phyloP scores from a whole-genome alignment of 2,888 invertebrate genomes.

The Protula sp. region DNA sequence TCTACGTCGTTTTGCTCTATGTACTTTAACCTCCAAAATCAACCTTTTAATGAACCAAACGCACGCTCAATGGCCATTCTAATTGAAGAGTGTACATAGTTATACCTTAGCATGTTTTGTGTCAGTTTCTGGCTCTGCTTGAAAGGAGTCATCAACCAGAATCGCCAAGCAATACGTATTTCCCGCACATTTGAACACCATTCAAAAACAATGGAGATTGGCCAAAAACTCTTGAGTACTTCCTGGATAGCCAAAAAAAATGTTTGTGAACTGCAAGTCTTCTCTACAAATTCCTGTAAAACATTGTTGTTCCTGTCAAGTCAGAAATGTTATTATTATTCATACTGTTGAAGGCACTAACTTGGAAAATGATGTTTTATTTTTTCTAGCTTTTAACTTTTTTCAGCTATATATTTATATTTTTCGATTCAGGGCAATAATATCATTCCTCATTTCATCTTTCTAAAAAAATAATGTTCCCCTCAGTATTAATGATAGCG shows the following conservation, averaged over 20 bases:
- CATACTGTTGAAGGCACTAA: no score
- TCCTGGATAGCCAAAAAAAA: conserved; percentile 7
- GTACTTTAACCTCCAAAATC: conserved; percentile 7
- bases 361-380: no score
- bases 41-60: conserved; percentile 15
- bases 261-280: conserved; percentile 5
- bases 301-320: no score
- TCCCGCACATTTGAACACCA: conserved; percentile 1
- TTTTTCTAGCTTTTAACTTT: no score
- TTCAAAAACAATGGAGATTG: conserved; percentile 1
- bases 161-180: conserved; percentile 14
- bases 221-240: conserved; percentile 4
- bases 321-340: no score
- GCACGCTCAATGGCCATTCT: conserved; percentile 12
- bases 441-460: no score
- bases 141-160: conserved; percentile 14
- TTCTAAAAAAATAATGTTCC: no score
- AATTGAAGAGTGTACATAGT: conserved; percentile 2
- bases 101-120: conserved; percentile 7
- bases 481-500: no score
- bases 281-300: background rate
- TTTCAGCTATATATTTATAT: no score
- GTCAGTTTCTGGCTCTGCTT: conserved; percentile 11
- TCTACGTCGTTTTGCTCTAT: background rate
- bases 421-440: no score